Evolutionary conservation across 2,113 vertebrate species (phyloP).

Genomic region (Regulus satrapa): DNA sequence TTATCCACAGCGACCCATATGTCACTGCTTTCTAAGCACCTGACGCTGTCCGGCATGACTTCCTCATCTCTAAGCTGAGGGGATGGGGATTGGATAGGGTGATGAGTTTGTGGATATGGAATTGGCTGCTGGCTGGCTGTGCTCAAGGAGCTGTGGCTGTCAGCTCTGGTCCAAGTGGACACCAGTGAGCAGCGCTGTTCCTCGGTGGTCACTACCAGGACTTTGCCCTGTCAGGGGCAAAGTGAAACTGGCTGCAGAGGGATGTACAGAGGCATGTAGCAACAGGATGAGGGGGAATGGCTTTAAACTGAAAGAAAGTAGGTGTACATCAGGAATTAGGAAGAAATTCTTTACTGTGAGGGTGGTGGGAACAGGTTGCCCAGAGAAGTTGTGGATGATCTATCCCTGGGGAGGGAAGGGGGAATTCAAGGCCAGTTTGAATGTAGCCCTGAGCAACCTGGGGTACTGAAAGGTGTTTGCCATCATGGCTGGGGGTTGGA

Average conservation of each 20-base stretch:
- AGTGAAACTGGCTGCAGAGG: neutral
- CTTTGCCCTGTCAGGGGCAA: neutral
- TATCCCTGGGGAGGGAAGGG: neutral
- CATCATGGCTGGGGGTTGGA: neutral
- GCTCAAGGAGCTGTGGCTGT: neutral
- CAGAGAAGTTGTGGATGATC: neutral
- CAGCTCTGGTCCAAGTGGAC: neutral
- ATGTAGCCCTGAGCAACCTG: neutral
- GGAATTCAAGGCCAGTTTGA: no score
- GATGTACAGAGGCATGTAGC: neutral
- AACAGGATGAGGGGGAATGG: neutral
- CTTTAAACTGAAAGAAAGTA: neutral
- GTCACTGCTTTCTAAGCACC: neutral
- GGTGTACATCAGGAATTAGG: neutral
- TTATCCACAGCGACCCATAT: neutral
- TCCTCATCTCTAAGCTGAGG: neutral
- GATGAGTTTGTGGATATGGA: no score
- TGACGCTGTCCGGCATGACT: neutral
- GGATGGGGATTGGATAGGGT: neutral
- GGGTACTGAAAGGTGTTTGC: neutral
- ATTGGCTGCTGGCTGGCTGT: neutral
- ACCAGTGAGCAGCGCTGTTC: neutral
- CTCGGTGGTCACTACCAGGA: accelerated
- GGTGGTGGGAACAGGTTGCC: neutral
- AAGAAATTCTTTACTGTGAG: neutral